phyloP scores from a whole-genome alignment of 2,113 vertebrate genomes.

The Hepsetus odoe region DNA sequence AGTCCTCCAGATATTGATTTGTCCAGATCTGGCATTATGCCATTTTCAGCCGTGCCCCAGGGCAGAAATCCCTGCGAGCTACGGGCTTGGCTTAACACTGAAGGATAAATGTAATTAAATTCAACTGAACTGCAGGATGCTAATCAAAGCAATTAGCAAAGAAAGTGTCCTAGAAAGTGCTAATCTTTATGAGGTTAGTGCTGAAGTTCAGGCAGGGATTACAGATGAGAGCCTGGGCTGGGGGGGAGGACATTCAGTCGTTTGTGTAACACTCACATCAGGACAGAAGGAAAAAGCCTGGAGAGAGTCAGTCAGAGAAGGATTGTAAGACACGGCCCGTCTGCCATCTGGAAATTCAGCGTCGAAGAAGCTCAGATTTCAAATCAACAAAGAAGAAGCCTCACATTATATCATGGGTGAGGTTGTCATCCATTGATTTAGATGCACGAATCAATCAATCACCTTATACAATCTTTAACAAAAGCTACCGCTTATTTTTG shows the following conservation, averaged over 20 bases:
- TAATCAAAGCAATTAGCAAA: conserved; percentile 72
- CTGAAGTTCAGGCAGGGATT: conserved; percentile 4
- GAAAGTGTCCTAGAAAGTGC: conserved; percentile 67
- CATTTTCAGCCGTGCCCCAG: conserved; percentile 45
- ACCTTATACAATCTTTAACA: too few species aligned
- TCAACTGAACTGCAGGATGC: conserved; percentile 66
- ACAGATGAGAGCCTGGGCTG: neutral
- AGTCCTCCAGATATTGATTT: conserved; percentile 55
- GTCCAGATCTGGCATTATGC: conserved; percentile 45
- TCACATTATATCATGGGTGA: too few species aligned
- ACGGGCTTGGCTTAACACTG: conserved; percentile 60
- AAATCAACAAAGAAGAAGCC: too few species aligned
- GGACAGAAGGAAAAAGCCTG: neutral
- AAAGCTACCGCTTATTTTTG: too few species aligned
- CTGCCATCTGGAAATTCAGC: too few species aligned
- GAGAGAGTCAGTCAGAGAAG: neutral
- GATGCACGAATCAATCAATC: too few species aligned
- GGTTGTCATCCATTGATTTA: too few species aligned
- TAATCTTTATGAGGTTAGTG: conserved; percentile 45
- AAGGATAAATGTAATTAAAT: conserved; percentile 68
- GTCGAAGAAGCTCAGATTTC: too few species aligned
- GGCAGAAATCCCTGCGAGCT: conserved; percentile 59
- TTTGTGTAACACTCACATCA: neutral
- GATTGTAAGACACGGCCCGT: neutral
- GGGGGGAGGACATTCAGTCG: neutral